Evolutionary conservation across 1,140 invertebrate species (phyloP), one percentile per base, ranked within the genome.

Genomic region (Drosophila kikkawai): DNA sequence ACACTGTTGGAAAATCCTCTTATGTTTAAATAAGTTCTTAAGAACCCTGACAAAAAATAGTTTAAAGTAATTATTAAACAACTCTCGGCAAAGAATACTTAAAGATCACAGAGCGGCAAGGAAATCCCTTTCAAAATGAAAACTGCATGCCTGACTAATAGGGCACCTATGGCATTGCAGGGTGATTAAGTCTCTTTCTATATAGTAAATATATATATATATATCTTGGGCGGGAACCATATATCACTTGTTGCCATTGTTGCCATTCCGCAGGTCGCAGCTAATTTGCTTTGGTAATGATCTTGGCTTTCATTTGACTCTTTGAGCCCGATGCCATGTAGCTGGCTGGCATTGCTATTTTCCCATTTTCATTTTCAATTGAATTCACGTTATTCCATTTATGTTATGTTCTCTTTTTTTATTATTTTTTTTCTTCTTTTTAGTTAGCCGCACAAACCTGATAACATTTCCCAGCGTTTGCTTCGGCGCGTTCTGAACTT

Each of bases 231-330:
- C 19, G 26, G 12, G 9, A 37, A 39, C 44, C 15, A 39, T 11
- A 17, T n/a, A 17, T 17, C 51, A 55, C 51, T 51, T 34, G 50
- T 13, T 71, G 53, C 47, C 19, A 47, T 19, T 47, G 44, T 26
- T 47, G 45, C 9, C 65, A 73, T 60, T 59, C 42, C 53, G 1
- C 36, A 11, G 69, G 51, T 55, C 69, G 26, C 26, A 50, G 44
- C 67, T 60, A 37, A 50, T 58, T 59, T 70, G 63, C 47, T 70
- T 70, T 70, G 67, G 67, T 70, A 71, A 71, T 73, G 69, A 73
- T 73, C 67, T 73, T 73, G 69, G 69, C 66, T 70, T 73, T 70
- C 69, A 50, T 47, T 73, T 48, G 68, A 53, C 64, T 70, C 48
- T 37, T 48, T 29, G 22, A 48, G 47, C 47, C 29, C 47, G 15